Evolutionary conservation across 2,888 invertebrate species (phyloP), one percentile per base, ranked within the genome.

Genomic region (Leistus spinibarbis): DNA sequence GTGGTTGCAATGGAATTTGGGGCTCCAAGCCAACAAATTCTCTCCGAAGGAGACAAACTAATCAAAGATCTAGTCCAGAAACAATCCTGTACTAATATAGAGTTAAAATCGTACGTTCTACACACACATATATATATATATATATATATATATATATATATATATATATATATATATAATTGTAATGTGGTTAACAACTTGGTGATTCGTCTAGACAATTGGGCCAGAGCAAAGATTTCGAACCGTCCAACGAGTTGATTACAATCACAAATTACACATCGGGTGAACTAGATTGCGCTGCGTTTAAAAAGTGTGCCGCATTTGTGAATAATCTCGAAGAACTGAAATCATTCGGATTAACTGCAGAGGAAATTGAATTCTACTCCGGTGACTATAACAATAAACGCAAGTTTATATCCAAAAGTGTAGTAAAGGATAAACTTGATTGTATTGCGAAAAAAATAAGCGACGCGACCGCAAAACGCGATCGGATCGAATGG

Each of bases 321-420:
- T 83, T 86, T 64, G 79, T 86, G 20, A 82, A 86, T 57, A 82
- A 85, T 79, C 79, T 86, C 56, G 88, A 88, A 81, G 83, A 83
- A 80, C 79, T 89, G 66, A 88, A 86, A 78, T 86, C 85, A 66
- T 85, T 84, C 56, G 89, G 88, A 40, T 81, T 90, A 3, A 84
- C 86, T 3, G 81, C 84, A 66, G 86, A 88, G 3, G 89, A 89
- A 82, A 85, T 89, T 19, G 84, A 87, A 78, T 77, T 89, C n/a
- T 87, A 87, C 67, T 82, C 85, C 57, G 88, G 88, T 67, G 86
- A 86, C 79, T 13, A 40, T 2, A 85, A 88, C 79, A 69, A 79
- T 80, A 71, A 78, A 81, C 69, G 84, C 80, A 83, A 80, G 77
- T 83, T 83, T 76, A 76, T 82, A 65, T 82, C 83, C 77, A 66